A percentile compares a stretch with the other conserved stretches of the same genome.
phyloP scores from a whole-genome alignment of 1,140 invertebrate species.

The Pomacea maculata region DNA sequence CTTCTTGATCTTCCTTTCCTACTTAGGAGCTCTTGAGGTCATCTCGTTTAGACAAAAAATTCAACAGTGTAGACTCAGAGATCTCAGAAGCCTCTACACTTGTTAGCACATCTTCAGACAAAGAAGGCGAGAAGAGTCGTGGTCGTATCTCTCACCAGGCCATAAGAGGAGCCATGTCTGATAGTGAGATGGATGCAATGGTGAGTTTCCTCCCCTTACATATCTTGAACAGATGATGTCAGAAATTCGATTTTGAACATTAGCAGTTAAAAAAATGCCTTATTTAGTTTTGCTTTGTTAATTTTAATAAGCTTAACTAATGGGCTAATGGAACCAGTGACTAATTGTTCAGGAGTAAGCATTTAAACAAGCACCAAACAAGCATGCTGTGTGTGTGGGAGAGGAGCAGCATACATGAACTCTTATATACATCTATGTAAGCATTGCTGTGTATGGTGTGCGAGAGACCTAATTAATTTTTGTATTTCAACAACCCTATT shows the following conservation, averaged over 20 bases:
- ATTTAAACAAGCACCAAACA: not conserved
- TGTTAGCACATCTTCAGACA: conserved; percentile 55
- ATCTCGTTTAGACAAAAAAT: conserved; percentile 83
- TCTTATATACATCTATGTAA: not conserved
- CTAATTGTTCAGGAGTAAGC: not conserved
- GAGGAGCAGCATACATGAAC: not conserved
- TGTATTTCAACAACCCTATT: too few relatives aligned
- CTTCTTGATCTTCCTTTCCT: too few relatives aligned
- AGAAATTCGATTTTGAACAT: not conserved
- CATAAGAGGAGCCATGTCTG: conserved; percentile 88
- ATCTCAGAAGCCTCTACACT: conserved; percentile 71
- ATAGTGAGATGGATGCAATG: conserved; percentile 87
- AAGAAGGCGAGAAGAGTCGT: conserved; percentile 49
- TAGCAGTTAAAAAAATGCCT: not conserved
- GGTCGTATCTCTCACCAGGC: conserved; percentile 70
- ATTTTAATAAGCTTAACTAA: conserved; percentile 63
- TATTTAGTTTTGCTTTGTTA: conserved; percentile 61
- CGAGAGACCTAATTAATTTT: too few relatives aligned
- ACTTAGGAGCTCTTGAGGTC: conserved; percentile 55
- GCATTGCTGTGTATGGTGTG: not conserved
- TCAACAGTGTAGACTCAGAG: conserved; percentile 89
- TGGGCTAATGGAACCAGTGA: too few relatives aligned
- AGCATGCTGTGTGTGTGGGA: not conserved
- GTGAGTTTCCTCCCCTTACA: conserved; percentile 67
- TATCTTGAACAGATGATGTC: not conserved